Base-by-base conservation (phyloP, 2,888 invertebrate genomes). In the Diaprepes abbreviatus region DNA sequence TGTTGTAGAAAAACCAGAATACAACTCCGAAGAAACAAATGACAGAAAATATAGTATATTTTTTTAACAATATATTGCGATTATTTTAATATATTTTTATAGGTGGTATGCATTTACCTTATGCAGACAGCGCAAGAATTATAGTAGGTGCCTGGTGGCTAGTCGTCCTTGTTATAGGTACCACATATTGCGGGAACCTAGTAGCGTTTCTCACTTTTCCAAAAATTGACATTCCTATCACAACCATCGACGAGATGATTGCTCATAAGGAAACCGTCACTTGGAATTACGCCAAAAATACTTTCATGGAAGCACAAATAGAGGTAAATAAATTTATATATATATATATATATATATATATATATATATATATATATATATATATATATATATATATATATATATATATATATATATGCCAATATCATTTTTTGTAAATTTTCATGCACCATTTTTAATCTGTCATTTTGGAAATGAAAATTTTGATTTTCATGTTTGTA, bases 151-250 rank as follows among this genome's bases (percentile, higher is more conserved):
- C 93, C 0, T 97, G 96, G 96, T 96, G 96, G 96, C 83, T 96
- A 52, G 93, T 94, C 0, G 95, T 96, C 0, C 87, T 96, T 71
- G 93, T 96, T 0, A 88, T 96, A 16, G 93, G 96, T 0, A 96
- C 96, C 14, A 95, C 95, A 0, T 97, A 96, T 82, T 95, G 95
- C 62, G 96, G 96, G 1, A 96, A 95, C 84, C 87, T 97, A 75
- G 96, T 96, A 0, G 96, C 96, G 0, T 96, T 96, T 82, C 87
- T 96, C 40, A 96, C 96, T 0, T 96, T 96, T 80, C 96, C 96
- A 0, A 92, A 93, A 82, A 90, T 92, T 79, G 92, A 93, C 81
- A 85, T 87, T 31, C 89, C 93, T 0, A 89, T 94, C 21, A 89
- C 91, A 2, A 90, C 89, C 0, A 83, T 94, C 0, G 85, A 88